Conservation (phyloP, 2,888 invertebrate species). For the Diadromus collaris region DNA sequence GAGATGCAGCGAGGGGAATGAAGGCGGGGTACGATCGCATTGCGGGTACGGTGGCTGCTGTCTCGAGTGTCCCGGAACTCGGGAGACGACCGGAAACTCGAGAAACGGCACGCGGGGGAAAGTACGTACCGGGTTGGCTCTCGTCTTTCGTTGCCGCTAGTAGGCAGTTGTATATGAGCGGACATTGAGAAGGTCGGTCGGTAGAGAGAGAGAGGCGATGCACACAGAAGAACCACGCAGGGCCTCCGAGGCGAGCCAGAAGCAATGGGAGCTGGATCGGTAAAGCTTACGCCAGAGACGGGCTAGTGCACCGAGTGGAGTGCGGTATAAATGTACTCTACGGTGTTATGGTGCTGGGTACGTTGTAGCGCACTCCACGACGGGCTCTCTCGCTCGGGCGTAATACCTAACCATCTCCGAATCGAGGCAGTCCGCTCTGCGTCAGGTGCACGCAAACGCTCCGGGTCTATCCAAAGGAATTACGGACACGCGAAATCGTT, state of each 20-base stretch:
- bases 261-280: constrained; percentile 10
- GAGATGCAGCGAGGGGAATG: constrained; percentile 13
- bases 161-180: constrained; percentile 39
- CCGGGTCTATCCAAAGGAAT: constrained; percentile 45
- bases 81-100: constrained; percentile 58
- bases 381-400: constrained; percentile 28
- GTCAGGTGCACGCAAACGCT: constrained; percentile 48
- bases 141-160: constrained; percentile 40
- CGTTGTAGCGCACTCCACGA: constrained; percentile 16
- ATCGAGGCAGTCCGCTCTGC: constrained; percentile 43
- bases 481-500: constrained; percentile 51
- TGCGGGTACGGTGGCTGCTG: constrained; percentile 43
- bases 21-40: neutral
- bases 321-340: constrained; percentile 14
- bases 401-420: constrained; percentile 50
- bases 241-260: constrained; percentile 20
- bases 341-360: constrained; percentile 3
- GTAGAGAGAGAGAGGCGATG: constrained; percentile 31
- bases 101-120: constrained; percentile 57
- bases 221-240: constrained; percentile 20
- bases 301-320: neutral
- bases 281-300: constrained; percentile 35
- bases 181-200: constrained; percentile 19
- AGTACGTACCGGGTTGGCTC: constrained; percentile 20
- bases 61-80: constrained; percentile 53